These are phyloP conservation scores for Arion vulgaris DNA, from an alignment of 1,140 invertebrate species.

Conservation along the genomic window DNA sequence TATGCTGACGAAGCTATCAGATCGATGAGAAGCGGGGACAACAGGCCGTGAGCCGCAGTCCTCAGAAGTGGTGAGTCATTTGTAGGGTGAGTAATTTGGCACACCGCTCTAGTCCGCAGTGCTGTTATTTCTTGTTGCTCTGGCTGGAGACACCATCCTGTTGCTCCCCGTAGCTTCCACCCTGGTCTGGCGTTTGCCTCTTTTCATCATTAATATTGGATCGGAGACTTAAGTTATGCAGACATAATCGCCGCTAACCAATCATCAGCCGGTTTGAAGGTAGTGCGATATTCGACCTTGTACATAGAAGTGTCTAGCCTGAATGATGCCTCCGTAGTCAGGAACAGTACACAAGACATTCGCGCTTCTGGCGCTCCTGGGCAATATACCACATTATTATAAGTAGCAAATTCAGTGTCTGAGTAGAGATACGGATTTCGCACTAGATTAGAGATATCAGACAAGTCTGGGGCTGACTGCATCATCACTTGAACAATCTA, in stretches of 20 bases:
- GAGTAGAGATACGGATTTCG: no score
- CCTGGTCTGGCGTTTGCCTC: background rate
- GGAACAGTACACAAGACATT: background rate
- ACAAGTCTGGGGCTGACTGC: no score
- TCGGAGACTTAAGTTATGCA: conserved; percentile 25
- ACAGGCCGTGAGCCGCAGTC: background rate
- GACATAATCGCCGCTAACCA: conserved; percentile 10
- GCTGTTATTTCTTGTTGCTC: background rate
- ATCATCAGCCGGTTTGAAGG: background rate
- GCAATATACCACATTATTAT: no score
- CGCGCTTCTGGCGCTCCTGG: conserved; percentile 3
- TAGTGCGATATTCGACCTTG: background rate
- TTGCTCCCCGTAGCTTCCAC: background rate
- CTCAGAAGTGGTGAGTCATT: background rate
- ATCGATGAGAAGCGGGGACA: background rate
- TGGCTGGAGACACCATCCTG: background rate
- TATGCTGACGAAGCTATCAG: no score
- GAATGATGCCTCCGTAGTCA: conserved; percentile 21
- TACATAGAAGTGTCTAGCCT: background rate
- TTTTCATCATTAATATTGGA: background rate
- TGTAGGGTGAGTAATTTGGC: background rate
- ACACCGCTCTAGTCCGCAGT: background rate
- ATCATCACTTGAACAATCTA: no score
- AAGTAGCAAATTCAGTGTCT: no score
- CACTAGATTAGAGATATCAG: no score